Conservation (phyloP, 2,113 vertebrate genomes). For the Spermophilus dauricus region DNA sequence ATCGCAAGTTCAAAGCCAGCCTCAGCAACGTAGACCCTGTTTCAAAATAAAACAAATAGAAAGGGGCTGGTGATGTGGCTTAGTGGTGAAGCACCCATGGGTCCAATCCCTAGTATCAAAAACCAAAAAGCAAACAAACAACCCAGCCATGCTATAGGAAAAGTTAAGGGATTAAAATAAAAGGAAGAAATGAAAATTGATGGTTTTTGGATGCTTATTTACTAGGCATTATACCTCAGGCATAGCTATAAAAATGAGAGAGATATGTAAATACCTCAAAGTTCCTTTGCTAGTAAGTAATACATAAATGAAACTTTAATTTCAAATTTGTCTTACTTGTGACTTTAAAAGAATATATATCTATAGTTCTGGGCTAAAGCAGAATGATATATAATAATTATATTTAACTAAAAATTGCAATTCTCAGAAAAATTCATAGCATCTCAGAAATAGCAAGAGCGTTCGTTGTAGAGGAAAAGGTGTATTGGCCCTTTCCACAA, state of each 20-base stretch:
- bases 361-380: background rate
- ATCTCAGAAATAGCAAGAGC: background rate
- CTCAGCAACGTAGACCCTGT: too few relatives aligned
- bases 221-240: background rate
- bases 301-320: conserved; percentile 27
- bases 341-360: background rate
- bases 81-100: too few relatives aligned
- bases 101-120: too few relatives aligned
- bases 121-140: background rate
- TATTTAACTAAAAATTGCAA: conserved; percentile 6
- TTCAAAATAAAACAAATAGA: too few relatives aligned
- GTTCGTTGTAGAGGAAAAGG: conserved; percentile 30
- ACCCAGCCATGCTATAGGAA: background rate
- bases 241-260: background rate
- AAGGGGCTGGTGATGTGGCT: too few relatives aligned
- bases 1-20: too few relatives aligned
- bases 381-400: background rate
- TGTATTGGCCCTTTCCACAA: background rate
- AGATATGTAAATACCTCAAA: background rate
- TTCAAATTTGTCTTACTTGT: conserved; percentile 16
- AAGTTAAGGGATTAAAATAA: conserved; percentile 11
- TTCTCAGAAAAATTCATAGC: background rate
- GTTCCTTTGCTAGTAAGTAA: background rate
- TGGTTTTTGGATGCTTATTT: conserved; percentile 22
- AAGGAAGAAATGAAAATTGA: background rate